These are phyloP conservation scores for Gortyna flavago DNA, from an alignment of 2,888 invertebrate species.

Conservation along the genomic window DNA sequence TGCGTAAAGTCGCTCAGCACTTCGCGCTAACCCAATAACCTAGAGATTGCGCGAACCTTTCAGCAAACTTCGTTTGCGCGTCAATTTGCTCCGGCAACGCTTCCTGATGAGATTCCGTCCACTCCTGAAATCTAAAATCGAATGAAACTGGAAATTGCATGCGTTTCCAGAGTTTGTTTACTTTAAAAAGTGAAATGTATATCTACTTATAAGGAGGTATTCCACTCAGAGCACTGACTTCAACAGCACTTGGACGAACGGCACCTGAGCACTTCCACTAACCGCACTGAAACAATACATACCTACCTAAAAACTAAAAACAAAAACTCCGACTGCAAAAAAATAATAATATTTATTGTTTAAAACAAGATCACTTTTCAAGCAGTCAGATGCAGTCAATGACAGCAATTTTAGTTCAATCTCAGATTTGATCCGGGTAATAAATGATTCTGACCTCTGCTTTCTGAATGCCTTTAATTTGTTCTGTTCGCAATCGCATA, in stretches of 20 bases:
- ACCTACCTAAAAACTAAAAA: neutral
- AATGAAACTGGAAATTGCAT: slow-evolving; percentile 1
- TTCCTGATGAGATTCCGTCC: slow-evolving; percentile 10
- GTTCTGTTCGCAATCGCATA: neutral
- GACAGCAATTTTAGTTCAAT: neutral
- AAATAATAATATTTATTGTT: neutral
- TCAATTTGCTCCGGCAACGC: neutral
- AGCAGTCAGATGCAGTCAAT: no score
- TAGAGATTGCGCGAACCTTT: slow-evolving; percentile 16
- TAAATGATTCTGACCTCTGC: neutral
- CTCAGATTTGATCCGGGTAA: neutral
- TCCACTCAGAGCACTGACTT: no score
- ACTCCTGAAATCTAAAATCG: neutral
- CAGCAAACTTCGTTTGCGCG: slow-evolving; percentile 23
- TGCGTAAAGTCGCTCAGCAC: neutral
- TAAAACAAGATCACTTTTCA: no score
- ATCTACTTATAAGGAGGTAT: no score
- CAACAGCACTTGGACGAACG: no score
- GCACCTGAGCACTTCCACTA: no score
- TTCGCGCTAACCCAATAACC: slow-evolving; percentile 21
- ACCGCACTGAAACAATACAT: no score
- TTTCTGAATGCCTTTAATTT: slow-evolving; percentile 6
- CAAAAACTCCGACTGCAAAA: no score
- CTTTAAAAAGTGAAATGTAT: neutral
- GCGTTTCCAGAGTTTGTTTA: neutral